phyloP scores from a whole-genome alignment of 1,140 invertebrate genomes.

The Druon quercuslanigerum region DNA sequence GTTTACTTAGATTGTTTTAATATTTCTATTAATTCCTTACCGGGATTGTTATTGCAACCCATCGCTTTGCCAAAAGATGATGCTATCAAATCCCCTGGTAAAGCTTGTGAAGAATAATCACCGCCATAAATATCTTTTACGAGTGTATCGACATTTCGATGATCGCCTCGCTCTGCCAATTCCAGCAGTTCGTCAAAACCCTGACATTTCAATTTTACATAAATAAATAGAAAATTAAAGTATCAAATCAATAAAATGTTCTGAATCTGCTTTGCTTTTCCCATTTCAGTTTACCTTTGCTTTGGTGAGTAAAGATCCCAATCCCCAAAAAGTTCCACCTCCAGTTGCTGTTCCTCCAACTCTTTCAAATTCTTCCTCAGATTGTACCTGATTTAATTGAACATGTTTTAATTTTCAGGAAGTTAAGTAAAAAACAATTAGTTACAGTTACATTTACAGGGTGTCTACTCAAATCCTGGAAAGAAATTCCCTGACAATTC shows the following conservation, averaged over 20 bases:
- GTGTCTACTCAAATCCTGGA: too few species aligned
- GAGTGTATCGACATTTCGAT: constrained; percentile 84
- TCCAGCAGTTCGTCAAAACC: constrained; percentile 85
- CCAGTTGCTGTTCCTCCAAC: constrained; percentile 86
- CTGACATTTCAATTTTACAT: constrained; percentile 61
- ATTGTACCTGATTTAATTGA: constrained; percentile 78
- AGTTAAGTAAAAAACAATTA: too few species aligned
- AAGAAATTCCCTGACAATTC: too few species aligned
- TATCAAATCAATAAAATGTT: constrained; percentile 39
- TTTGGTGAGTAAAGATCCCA: constrained; percentile 84
- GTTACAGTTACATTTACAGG: background rate
- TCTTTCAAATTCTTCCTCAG: constrained; percentile 83
- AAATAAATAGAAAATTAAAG: constrained; percentile 21
- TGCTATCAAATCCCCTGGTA: constrained; percentile 84
- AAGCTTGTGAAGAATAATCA: constrained; percentile 78
- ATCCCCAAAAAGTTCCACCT: constrained; percentile 87
- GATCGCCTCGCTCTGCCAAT: constrained; percentile 84
- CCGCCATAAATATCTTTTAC: constrained; percentile 87
- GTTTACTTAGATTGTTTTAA: background rate
- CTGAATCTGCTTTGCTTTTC: too few species aligned
- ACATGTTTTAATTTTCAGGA: background rate
- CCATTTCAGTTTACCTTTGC: constrained; percentile 75
- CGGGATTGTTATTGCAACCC: constrained; percentile 63
- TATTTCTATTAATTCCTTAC: constrained; percentile 38
- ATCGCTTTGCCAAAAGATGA: constrained; percentile 86